These are phyloP conservation scores for Noctua fimbriata DNA, from an alignment of 2,888 invertebrate species.

Conservation along the genomic window DNA sequence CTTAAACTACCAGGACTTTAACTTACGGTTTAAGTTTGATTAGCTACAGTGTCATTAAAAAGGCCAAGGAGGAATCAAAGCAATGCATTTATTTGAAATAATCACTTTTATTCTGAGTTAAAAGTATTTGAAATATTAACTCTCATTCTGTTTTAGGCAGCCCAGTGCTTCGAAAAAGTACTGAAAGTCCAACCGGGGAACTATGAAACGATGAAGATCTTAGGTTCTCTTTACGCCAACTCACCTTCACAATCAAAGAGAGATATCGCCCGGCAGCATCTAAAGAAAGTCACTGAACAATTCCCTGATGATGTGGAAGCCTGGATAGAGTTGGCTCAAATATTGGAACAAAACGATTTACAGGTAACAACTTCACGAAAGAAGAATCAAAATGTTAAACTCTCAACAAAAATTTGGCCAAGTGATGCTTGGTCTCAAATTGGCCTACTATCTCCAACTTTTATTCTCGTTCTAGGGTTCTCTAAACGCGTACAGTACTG, in stretches of 20 bases:
- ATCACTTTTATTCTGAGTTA: background rate
- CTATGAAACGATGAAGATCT: slow-evolving; percentile 99
- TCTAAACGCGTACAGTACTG: slow-evolving; percentile 97
- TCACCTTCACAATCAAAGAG: slow-evolving; percentile 97
- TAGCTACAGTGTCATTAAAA: background rate
- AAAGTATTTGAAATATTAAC: background rate
- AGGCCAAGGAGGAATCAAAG: background rate
- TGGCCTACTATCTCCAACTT: background rate
- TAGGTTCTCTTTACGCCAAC: slow-evolving; percentile 98
- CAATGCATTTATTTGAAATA: background rate
- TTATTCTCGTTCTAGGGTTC: slow-evolving; percentile 91
- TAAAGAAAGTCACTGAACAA: slow-evolving; percentile 98
- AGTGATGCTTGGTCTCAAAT: background rate
- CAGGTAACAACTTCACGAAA: slow-evolving; percentile 80
- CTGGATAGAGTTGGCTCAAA: slow-evolving; percentile 99
- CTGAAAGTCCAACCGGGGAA: slow-evolving; percentile 99
- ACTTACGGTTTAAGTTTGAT: too few species aligned
- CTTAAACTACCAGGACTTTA: too few species aligned
- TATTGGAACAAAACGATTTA: slow-evolving; percentile 98
- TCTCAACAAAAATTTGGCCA: background rate
- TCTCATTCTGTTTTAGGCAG: slow-evolving; percentile 92
- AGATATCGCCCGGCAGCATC: slow-evolving; percentile 97
- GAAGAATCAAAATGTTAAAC: background rate
- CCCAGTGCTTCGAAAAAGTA: slow-evolving; percentile 99
- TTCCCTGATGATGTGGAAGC: slow-evolving; percentile 99